Base-by-base conservation (phyloP, 1,140 invertebrate species). In the Drosophila prosaltans region DNA sequence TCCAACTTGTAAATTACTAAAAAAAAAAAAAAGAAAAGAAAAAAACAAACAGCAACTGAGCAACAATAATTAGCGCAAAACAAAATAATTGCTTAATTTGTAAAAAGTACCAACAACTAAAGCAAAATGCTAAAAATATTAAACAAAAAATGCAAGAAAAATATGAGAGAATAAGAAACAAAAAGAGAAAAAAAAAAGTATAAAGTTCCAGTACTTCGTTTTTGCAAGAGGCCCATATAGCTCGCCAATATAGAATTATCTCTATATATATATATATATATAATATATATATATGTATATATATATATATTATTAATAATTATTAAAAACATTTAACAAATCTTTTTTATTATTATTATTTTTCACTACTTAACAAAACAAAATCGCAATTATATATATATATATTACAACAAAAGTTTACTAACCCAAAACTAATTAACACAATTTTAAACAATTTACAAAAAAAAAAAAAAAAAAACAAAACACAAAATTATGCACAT, bases 141-240 rank as follows among this genome's bases (percentile, higher is more conserved):
- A 48, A 51, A 16, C 40, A 63, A 60, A 39, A 72, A 67, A 77
- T 65, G 65, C 59, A 78, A 75, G 73, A 75, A 72, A 75, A 72
- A 78, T 65, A 76, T 64, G 36, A 30, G 65, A 69, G 60, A 69
- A 48, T 65, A 74, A 71, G 66, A 78, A 78, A 36, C 51, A 61
- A 59, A 79, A 43, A 36, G 32, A 36, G 32, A 36, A 30, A 55
- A 51, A 36, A 55, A 73, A 65, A 48, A 65, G 73, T 67, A 88
- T 16, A 79, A 86, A 91, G 88, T 81, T 90, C 80, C 80, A 90
- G 83, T 86, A 92, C 92, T 92, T 92, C 92, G 92, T 92, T 92
- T 92, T 92, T 92, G 92, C 92, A 92, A 92, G 92, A 92, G 91
- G 92, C 92, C 92, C 92, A 92, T 92, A 92, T 92, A 92, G 92